Evolutionary conservation across 2,113 vertebrate species (phyloP).

Genomic region (Plotosus lineatus): DNA sequence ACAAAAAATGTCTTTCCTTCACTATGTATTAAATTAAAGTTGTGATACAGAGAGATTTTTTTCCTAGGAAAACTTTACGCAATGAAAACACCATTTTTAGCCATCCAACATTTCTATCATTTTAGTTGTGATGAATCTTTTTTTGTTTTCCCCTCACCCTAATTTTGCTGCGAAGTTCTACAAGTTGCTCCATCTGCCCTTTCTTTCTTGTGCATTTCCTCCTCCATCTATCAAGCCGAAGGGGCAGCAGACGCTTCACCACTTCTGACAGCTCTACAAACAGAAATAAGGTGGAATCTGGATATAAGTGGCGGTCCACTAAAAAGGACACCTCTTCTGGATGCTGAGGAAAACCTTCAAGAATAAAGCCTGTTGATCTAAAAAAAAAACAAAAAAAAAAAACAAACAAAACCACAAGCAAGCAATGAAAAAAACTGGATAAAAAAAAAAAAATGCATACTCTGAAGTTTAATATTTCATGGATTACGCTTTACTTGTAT

Average conservation of each 20-base stretch:
- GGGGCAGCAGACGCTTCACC: slow-evolving; percentile 77
- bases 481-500: slow-evolving; percentile 72
- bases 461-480: not conserved
- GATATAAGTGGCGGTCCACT: slow-evolving; percentile 77
- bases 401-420: no score
- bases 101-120: no score
- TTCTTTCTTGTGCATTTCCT: slow-evolving; percentile 61
- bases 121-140: no score
- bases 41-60: not conserved
- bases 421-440: not conserved
- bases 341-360: slow-evolving; percentile 87
- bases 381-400: no score
- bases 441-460: not conserved
- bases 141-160: no score
- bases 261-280: slow-evolving; percentile 75
- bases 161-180: slow-evolving; percentile 73
- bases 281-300: slow-evolving; percentile 78
- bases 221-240: slow-evolving; percentile 76
- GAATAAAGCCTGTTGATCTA: slow-evolving; percentile 90
- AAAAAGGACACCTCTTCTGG: slow-evolving; percentile 79
- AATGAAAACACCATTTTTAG: not conserved
- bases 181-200: slow-evolving; percentile 70
- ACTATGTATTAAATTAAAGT: not conserved
- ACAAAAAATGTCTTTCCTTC: not conserved
- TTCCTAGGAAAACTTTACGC: not conserved